phyloP scores from a whole-genome alignment of 2,888 invertebrate species.

The Mayetiola destructor region DNA sequence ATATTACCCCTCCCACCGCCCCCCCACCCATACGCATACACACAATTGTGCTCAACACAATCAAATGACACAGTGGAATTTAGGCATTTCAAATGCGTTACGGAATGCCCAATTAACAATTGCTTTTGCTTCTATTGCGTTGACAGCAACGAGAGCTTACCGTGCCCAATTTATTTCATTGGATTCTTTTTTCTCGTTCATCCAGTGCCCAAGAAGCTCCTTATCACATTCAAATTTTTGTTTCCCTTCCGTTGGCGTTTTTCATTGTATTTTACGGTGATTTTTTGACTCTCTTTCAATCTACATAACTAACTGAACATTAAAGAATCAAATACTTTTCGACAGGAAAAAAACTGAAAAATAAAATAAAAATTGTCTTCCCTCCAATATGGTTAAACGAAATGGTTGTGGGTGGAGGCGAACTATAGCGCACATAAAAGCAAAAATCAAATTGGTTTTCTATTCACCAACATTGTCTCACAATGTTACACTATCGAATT shows the following conservation, averaged over 20 bases:
- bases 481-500: no score
- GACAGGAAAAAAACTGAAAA: no score
- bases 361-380: no score
- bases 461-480: no score
- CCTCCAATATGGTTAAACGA: not conserved
- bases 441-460: constrained; percentile 10
- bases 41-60: not conserved
- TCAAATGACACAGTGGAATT: not conserved
- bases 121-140: constrained; percentile 4
- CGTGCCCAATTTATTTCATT: constrained; percentile 8
- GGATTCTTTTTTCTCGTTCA: not conserved
- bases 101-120: constrained; percentile 9
- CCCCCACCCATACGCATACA: not conserved
- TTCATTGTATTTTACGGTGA: not conserved
- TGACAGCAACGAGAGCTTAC: not conserved
- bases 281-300: not conserved
- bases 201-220: not conserved
- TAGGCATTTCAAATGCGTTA: constrained; percentile 11
- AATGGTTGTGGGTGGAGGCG: not conserved
- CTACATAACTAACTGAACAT: constrained; percentile 1
- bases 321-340: no score
- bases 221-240: not conserved
- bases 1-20: not conserved
- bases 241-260: not conserved
- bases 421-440: not conserved